Base-by-base conservation (phyloP, 1,140 invertebrate species). In the Camponotus pennsylvanicus region DNA sequence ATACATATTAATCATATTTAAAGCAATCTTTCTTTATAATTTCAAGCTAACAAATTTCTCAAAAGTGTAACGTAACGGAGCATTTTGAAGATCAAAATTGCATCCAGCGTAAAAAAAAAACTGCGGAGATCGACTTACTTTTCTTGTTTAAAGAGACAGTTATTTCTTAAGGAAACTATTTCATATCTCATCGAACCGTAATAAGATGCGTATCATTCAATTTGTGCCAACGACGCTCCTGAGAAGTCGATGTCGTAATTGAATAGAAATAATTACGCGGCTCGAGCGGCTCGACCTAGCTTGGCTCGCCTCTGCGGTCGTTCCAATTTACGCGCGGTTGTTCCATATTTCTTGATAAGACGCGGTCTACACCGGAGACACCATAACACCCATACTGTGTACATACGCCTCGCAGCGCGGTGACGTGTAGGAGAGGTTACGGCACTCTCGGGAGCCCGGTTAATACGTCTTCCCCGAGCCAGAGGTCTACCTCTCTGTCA, bases 401-500 rank as follows among this genome's bases (percentile, higher is more conserved):
- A 84, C 52, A 75, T 64, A 71, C 78, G 52, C 49, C n/a, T 69
- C 57, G 61, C 85, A 64, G 67, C 57, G 57, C 67, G 70, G 66
- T 75, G 85, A 86, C 79, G 69, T 83, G 45, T 40, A 83, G 67
- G 57, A 75, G 79, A 73, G 85, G 45, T 73, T 86, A 86, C 69
- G 78, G 67, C 85, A 83, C 85, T 86, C 85, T 83, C 79, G 78
- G 67, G 85, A 83, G 59, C 70, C 49, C 57, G 61, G 66, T 86
- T 86, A 86, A 86, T 86, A 84, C 85, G 69, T 86, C 79, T 75
- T 83, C 76, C 77, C 64, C 49, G 77, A 63, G 42, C 73, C 42
- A 57, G 80, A 88, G 69, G 80, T 86, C 87, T 88, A 55, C 76
- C 83, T 89, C 70, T 75, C 85, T 89, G 70, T 73, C 87, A 86